These are phyloP conservation scores for Conus canariensis DNA, from an alignment of 2,888 invertebrate genomes.

Conservation along the genomic window DNA sequence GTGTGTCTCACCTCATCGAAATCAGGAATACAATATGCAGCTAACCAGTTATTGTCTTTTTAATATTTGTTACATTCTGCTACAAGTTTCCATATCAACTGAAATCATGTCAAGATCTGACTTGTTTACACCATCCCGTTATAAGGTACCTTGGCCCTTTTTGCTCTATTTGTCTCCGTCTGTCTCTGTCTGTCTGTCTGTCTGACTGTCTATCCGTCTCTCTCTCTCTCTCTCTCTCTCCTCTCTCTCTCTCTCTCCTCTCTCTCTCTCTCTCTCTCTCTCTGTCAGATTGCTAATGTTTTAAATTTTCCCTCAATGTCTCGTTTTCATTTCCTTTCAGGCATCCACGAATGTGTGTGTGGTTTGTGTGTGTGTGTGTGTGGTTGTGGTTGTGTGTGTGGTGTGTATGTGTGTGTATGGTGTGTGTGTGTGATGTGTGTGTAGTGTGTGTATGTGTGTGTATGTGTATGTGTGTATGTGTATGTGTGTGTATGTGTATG, in stretches of 20 bases:
- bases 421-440: constrained; percentile 4
- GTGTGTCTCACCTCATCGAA: too few relatives aligned
- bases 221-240: constrained; percentile 3
- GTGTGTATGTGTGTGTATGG: neutral
- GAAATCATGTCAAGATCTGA: too few relatives aligned
- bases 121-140: too few relatives aligned
- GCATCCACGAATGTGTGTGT: too few relatives aligned
- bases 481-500: neutral
- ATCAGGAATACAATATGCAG: too few relatives aligned
- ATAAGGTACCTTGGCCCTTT: too few relatives aligned
- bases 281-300: neutral
- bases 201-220: neutral
- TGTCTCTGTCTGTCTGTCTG: neutral
- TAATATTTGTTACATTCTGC: too few relatives aligned
- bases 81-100: too few relatives aligned
- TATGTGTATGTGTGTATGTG: neutral
- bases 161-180: too few relatives aligned
- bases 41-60: too few relatives aligned
- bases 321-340: too few relatives aligned
- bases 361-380: constrained; percentile 7
- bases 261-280: neutral
- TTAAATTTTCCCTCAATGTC: too few relatives aligned
- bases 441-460: neutral
- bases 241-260: neutral
- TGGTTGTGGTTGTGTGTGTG: constrained; percentile 7